Conservation (phyloP, 2,797 vertebrate genomes). For the Selene dorsalis region DNA sequence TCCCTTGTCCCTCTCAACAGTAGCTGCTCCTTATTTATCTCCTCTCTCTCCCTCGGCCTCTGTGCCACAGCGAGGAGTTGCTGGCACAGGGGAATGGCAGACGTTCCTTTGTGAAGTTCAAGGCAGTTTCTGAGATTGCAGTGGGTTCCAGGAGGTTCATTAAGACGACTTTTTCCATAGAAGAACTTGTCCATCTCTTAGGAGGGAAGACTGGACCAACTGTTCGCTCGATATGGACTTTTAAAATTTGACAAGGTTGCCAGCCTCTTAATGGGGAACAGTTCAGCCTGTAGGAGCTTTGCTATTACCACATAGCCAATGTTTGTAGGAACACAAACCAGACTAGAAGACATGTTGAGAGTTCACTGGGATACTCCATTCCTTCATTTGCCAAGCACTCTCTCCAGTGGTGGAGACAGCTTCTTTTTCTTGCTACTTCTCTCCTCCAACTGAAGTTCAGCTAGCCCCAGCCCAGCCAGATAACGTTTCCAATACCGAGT, state of each 20-base stretch:
- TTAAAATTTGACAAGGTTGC: conserved; percentile 1
- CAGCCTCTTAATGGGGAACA: not conserved
- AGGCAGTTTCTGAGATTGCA: conserved; percentile 72
- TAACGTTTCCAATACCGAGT: not conserved
- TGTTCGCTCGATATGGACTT: conserved; percentile 2
- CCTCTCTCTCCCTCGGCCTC: conserved; percentile 31
- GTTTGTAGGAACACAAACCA: not conserved
- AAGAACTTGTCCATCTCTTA: conserved; percentile 59
- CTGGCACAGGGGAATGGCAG: conserved; percentile 65
- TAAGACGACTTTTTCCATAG: conserved; percentile 61
- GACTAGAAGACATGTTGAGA: not conserved
- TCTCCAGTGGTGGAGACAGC: not conserved
- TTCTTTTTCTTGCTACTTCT: not conserved
- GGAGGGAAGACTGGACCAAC: conserved; percentile 37
- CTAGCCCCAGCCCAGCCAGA: not conserved
- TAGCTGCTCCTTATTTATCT: conserved; percentile 51
- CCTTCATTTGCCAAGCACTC: not conserved
- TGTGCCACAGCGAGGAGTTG: conserved; percentile 40
- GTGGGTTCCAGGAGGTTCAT: conserved; percentile 70
- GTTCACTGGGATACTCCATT: too few relatives aligned
- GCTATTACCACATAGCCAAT: not conserved
- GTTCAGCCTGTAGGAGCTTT: not conserved
- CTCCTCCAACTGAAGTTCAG: not conserved
- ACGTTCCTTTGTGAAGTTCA: conserved; percentile 73
- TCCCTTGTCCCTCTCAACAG: conserved; percentile 31